Evolutionary conservation across 1,140 invertebrate genomes (phyloP).

Genomic region (Sminthurides bifidus): DNA sequence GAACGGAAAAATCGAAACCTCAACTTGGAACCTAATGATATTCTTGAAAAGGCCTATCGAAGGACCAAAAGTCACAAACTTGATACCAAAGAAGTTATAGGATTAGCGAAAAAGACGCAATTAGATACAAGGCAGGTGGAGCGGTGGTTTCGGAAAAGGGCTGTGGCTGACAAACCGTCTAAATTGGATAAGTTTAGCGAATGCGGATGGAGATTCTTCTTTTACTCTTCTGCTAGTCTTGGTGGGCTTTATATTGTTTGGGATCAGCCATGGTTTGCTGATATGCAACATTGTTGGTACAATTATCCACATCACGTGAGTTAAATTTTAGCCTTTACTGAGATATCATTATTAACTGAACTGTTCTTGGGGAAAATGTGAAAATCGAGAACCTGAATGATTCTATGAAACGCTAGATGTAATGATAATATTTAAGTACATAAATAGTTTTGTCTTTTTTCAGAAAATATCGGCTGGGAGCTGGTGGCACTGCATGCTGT

Average conservation of each 20-base stretch:
- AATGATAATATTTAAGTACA: neutral
- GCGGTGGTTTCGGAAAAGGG: constrained; percentile 71
- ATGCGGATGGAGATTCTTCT: constrained; percentile 76
- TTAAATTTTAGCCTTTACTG: constrained; percentile 7
- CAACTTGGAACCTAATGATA: constrained; percentile 43
- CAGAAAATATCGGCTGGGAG: constrained; percentile 44
- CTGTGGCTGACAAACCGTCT: constrained; percentile 70
- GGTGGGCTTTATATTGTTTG: constrained; percentile 67
- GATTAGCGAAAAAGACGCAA: constrained; percentile 72
- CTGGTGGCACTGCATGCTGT: constrained; percentile 94
- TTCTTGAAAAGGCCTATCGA: constrained; percentile 59
- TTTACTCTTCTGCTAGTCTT: constrained; percentile 72
- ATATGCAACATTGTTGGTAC: constrained; percentile 82
- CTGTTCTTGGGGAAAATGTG: too few relatives aligned
- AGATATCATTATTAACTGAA: too few relatives aligned
- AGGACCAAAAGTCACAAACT: constrained; percentile 46
- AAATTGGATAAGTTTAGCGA: constrained; percentile 86
- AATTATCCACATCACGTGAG: constrained; percentile 46
- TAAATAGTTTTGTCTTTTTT: neutral
- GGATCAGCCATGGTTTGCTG: constrained; percentile 90
- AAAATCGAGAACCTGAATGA: too few relatives aligned
- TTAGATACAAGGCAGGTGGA: constrained; percentile 78
- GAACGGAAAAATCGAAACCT: constrained; percentile 45
- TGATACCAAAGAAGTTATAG: constrained; percentile 62
- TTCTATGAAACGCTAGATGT: constrained; percentile 1